Base-by-base conservation (phyloP, 2,888 invertebrate species). In the Ferrisia virgata region DNA sequence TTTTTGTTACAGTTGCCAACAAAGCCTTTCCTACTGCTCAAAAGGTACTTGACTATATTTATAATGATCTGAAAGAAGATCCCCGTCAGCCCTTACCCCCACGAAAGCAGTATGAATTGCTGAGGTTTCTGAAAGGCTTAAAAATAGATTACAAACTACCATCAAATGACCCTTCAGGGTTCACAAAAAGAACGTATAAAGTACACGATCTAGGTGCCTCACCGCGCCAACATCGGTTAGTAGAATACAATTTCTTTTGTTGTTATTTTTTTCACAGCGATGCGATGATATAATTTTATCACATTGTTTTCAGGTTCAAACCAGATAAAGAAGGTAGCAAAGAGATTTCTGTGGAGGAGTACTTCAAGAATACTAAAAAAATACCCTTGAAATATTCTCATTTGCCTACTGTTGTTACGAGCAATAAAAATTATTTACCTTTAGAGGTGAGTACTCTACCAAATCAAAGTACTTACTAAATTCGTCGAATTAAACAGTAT, bases 351-450 rank as follows among this genome's bases (percentile, higher is more conserved):
- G 90, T 93, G 0, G 87, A 87, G 6, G 86, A 89, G 1, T 92
- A 92, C 87, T 92, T 89, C 85, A 28, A 4, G 0, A 86, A 85
- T 2, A 86, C 87, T 1, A 91, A 91, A 85, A 86, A 85, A 18
- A 91, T 91, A 88, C 89, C 87, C 86, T 87, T 94, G 22, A 9
- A 22, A 5, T 76, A 36, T 36, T 36, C 72, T 0, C 88, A 94
- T 76, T 88, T 96, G 84, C 97, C 95, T 22, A 96, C 95, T 87
- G 88, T 99, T 69, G 2, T 96, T 96, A 0, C 87, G 88, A 4
- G 87, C 88, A n/a, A 88, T 90, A 15, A 94, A 92, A 87, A 92
- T 91, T 85, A 94, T 96, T 78, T 97, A 84, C 98, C 98, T 0
- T 89, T 94, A 53, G 98, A 98, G 89, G 92, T 92, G 87, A 87